phyloP scores from a whole-genome alignment of 2,797 vertebrate species.

The Spinus olivaceus region DNA sequence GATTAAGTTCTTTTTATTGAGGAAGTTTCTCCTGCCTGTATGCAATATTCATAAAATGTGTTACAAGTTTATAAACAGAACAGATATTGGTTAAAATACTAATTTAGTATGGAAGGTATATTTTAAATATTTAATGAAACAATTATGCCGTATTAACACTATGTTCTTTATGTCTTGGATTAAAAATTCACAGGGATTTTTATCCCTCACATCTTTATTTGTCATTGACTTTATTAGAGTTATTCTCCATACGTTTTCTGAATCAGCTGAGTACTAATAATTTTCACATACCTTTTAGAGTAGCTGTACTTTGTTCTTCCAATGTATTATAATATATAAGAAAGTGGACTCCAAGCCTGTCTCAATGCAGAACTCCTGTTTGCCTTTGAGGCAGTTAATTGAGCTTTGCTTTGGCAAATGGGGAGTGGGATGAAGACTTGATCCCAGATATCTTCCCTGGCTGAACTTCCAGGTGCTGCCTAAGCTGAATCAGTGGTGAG shows the following conservation, averaged over 20 bases:
- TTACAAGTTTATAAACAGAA: background rate
- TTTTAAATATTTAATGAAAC: slow-evolving; percentile 64
- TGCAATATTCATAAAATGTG: background rate
- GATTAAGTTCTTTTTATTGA: background rate
- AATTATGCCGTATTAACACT: background rate
- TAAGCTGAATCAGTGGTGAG: background rate
- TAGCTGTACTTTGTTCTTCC: background rate
- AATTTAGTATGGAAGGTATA: background rate
- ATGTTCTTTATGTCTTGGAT: slow-evolving; percentile 22
- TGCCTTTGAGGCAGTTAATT: background rate
- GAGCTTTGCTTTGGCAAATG: background rate
- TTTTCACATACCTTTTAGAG: background rate
- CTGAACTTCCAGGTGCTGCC: background rate
- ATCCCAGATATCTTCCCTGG: background rate
- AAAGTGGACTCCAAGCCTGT: background rate
- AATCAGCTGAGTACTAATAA: background rate
- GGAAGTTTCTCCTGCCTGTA: background rate
- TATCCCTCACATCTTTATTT: background rate
- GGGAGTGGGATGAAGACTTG: accelerated
- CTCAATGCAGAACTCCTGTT: background rate
- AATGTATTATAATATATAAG: background rate
- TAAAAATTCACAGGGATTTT: slow-evolving; percentile 23
- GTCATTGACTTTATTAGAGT: background rate
- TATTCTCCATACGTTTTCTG: background rate
- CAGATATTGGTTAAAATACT: background rate